phyloP scores from a whole-genome alignment of 2,113 vertebrate genomes.

The Pterocles orientalis region DNA sequence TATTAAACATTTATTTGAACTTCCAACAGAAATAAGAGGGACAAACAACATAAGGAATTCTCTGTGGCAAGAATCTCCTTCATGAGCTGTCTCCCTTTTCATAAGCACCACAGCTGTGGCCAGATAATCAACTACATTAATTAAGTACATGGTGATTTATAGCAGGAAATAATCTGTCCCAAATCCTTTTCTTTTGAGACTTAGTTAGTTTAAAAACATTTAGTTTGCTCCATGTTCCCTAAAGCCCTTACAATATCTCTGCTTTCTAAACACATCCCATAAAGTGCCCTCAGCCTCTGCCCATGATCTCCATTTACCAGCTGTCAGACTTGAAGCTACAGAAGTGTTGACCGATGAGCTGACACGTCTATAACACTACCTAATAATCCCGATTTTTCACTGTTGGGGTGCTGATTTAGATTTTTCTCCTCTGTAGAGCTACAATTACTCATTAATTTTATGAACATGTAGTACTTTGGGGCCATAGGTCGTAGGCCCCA shows the following conservation, averaged over 20 bases:
- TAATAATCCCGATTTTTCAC: background rate
- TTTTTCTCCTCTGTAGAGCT: background rate
- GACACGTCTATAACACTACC: background rate
- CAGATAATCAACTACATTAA: background rate
- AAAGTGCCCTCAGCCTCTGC: background rate
- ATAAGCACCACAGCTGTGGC: background rate
- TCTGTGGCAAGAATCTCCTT: background rate
- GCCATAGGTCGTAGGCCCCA: fast-evolving
- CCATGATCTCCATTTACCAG: background rate
- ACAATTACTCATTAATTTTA: background rate
- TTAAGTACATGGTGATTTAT: background rate
- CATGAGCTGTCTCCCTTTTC: background rate
- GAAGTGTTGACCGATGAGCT: background rate
- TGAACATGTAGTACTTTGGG: background rate
- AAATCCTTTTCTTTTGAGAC: background rate
- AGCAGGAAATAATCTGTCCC: background rate
- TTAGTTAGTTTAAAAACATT: background rate
- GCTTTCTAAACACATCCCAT: background rate
- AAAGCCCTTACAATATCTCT: background rate
- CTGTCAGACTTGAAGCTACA: background rate
- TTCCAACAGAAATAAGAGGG: background rate
- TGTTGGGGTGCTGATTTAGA: background rate
- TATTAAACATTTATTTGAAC: background rate
- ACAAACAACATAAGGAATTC: background rate
- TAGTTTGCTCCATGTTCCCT: background rate